These are phyloP conservation scores for Euplexia lucipara DNA, from an alignment of 2,888 invertebrate species.

Conservation along the genomic window DNA sequence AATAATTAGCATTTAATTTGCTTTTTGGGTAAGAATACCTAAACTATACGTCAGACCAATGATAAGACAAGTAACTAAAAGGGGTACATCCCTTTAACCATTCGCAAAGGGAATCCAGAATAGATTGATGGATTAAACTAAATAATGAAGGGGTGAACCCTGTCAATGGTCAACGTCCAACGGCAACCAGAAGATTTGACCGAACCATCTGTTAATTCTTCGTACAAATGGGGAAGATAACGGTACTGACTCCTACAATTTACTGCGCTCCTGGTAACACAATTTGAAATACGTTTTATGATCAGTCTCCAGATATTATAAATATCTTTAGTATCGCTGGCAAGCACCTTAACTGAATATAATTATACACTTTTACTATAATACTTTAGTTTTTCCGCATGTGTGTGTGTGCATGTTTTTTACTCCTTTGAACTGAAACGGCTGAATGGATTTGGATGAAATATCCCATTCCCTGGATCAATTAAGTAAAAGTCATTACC, in stretches of 20 bases:
- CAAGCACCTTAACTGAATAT: too few relatives aligned
- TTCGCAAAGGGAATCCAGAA: conserved; percentile 43
- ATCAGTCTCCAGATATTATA: conserved; percentile 20
- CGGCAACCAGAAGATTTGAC: conserved; percentile 47
- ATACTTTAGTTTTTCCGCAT: too few relatives aligned
- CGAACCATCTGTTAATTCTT: conserved; percentile 51
- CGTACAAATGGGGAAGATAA: conserved; percentile 44
- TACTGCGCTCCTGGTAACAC: conserved; percentile 29
- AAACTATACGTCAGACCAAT: background rate
- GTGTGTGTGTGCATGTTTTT: too few relatives aligned
- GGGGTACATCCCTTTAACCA: conserved; percentile 8
- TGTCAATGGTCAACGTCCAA: conserved; percentile 51
- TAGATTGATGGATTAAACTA: conserved; percentile 59
- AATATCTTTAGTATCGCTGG: conserved; percentile 24
- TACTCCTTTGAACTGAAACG: too few relatives aligned
- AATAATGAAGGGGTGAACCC: conserved; percentile 52
- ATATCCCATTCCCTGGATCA: too few relatives aligned
- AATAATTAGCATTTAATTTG: background rate
- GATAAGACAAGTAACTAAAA: conserved; percentile 4
- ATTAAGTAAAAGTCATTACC: too few relatives aligned
- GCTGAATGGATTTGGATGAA: too few relatives aligned
- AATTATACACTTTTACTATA: too few relatives aligned
- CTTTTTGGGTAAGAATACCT: background rate
- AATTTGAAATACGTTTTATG: conserved; percentile 33
- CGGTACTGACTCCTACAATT: conserved; percentile 38